Base-by-base conservation (phyloP, 2,797 vertebrate genomes). In the Pseudopleuronectes americanus region DNA sequence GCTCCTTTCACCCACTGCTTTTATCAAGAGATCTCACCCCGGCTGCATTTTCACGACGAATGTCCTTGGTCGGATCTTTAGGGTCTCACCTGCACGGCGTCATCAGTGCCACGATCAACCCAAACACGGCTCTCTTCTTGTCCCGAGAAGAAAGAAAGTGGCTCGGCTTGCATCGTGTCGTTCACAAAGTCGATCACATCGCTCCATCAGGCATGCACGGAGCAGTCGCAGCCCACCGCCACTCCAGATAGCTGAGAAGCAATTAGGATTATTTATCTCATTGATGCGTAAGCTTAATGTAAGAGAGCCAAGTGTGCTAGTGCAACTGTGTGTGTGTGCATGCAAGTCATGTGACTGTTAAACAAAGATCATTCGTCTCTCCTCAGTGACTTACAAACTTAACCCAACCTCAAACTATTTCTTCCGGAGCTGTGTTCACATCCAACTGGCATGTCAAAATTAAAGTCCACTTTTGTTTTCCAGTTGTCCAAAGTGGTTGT, bases 211-310 rank as follows among this genome's bases (percentile, higher is more conserved):
- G 84, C 88, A 88, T 79, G 81, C 67, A 57, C 75, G 55, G 67
- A 81, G 66, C 54, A 59, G 71, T 68, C 22, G 51, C 79, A 76
- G 81, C 64, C 70, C 43, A 31, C 47, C 57, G 52, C 77, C 79
- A 71, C 85, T 76, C 82, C 81, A 79, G 65, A 79, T 74, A 72
- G 69, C 68, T 64, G 57, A 76, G 77, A 79, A 74, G 81, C 80
- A 84, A 87, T 92, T 87, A 86, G 51, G 78, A 83, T 86, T 86
- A 74, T 85, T 90, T 80, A 1, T 76, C 62, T 74, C 76, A 89
- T 83, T 77, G 80, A 67, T 70, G 74, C 80, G 78, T 71, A 88
- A 36, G 83, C 78, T 87, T 85, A 84, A 76, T 69, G 75, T 64
- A 64, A 74, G 59, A 73, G 75, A 68, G 22, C 64, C 71, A 73